These are phyloP conservation scores for Dimorphilus gyrociliatus DNA, from an alignment of 2,888 invertebrate species.

Conservation along the genomic window DNA sequence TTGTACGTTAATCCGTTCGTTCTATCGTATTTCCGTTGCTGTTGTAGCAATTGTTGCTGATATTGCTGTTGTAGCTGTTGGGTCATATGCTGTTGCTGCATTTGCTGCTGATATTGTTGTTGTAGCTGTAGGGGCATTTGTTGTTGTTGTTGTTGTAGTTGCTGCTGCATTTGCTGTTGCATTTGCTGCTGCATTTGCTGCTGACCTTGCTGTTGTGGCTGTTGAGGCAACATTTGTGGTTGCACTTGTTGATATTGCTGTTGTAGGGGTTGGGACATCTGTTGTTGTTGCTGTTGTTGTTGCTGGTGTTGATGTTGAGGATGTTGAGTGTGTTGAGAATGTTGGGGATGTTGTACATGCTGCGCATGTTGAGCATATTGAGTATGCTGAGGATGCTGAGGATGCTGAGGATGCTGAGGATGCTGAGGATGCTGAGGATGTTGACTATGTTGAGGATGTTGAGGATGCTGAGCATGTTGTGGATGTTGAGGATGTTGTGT, in stretches of 20 bases:
- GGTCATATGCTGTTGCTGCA: too few relatives aligned
- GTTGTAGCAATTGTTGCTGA: too few relatives aligned
- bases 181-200: conserved; percentile 1
- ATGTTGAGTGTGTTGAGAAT: neutral
- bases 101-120: neutral
- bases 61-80: too few relatives aligned
- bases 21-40: too few relatives aligned
- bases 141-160: conserved; percentile 1
- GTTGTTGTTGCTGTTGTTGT: neutral
- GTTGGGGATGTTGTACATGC: neutral
- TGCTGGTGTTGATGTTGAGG: neutral
- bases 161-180: neutral
- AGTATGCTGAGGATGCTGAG: conserved; percentile 1
- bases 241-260: conserved; percentile 1
- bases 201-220: neutral
- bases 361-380: neutral
- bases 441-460: too few relatives aligned
- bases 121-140: neutral
- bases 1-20: too few relatives aligned
- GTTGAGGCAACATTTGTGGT: neutral
- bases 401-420: too few relatives aligned
- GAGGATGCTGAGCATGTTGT: neutral
- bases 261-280: neutral
- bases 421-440: too few relatives aligned
- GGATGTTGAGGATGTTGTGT: conserved; percentile 2